Evolutionary conservation across 1,140 invertebrate genomes (phyloP).

Genomic region (Apocrypta bakeri): DNA sequence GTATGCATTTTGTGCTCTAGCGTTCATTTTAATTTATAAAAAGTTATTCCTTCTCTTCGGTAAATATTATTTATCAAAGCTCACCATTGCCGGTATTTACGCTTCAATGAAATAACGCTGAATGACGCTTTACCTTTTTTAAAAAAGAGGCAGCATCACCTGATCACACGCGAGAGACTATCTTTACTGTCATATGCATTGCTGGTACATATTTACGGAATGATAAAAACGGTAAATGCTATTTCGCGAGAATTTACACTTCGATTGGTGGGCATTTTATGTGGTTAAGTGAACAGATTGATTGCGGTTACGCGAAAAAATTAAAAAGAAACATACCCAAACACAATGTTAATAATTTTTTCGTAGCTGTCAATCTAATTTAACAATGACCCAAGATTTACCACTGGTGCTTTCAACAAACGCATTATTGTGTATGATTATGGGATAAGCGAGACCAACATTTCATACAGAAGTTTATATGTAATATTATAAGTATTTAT

Average conservation of each 20-base stretch:
- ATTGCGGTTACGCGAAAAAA: not conserved
- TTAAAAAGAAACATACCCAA: not conserved
- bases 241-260: not conserved
- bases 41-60: too few species aligned
- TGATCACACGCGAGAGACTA: not conserved
- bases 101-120: not conserved
- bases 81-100: not conserved
- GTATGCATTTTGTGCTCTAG: not conserved
- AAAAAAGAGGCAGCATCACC: not conserved
- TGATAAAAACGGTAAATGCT: not conserved
- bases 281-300: not conserved
- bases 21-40: too few species aligned
- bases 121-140: not conserved
- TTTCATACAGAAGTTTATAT: too few species aligned
- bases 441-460: too few species aligned
- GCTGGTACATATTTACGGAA: not conserved
- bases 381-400: too few species aligned
- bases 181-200: not conserved
- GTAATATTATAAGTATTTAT: too few species aligned
- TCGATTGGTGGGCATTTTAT: not conserved
- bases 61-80: not conserved
- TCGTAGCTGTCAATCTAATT: too few species aligned
- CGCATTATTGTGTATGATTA: too few species aligned
- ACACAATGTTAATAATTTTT: not conserved
- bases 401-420: too few species aligned